Conservation (phyloP, 64 coral and sea anemone genomes). For the Dendrophyllia cribrosa region DNA sequence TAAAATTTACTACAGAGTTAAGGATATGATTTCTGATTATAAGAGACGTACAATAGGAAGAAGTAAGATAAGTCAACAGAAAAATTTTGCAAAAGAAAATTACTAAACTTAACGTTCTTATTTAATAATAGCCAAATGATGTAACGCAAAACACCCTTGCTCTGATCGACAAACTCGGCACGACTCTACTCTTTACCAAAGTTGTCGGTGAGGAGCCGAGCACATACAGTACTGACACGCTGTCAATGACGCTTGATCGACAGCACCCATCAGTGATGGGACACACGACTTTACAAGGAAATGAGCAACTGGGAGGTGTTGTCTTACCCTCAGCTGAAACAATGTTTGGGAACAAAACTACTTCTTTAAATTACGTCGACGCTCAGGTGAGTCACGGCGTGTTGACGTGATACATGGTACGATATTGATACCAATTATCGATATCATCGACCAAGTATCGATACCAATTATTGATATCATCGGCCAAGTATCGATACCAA, state of each 20-base stretch:
- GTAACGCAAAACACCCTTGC: background rate
- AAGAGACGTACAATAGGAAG: no score
- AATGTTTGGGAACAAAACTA: background rate
- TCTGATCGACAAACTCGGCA: slow-evolving; percentile 3
- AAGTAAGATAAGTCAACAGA: no score
- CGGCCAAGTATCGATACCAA: no score
- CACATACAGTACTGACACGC: background rate
- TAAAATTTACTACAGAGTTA: no score
- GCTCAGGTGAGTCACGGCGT: background rate
- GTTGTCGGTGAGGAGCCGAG: slow-evolving; percentile 27
- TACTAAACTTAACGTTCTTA: background rate
- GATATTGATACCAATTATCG: no score
- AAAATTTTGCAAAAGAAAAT: background rate
- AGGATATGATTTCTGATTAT: no score
- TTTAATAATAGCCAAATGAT: background rate
- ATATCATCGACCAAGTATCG: no score
- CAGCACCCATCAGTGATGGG: slow-evolving; percentile 13
- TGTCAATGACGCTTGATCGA: slow-evolving; percentile 8
- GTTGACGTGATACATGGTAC: no score
- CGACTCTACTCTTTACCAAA: background rate
- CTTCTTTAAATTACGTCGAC: background rate
- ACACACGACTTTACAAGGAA: background rate
- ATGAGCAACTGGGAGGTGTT: background rate
- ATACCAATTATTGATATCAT: no score
- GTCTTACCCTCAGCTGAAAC: background rate